phyloP scores from a whole-genome alignment of 2,888 invertebrate species.

The Rhimphoctona megacephalus region DNA sequence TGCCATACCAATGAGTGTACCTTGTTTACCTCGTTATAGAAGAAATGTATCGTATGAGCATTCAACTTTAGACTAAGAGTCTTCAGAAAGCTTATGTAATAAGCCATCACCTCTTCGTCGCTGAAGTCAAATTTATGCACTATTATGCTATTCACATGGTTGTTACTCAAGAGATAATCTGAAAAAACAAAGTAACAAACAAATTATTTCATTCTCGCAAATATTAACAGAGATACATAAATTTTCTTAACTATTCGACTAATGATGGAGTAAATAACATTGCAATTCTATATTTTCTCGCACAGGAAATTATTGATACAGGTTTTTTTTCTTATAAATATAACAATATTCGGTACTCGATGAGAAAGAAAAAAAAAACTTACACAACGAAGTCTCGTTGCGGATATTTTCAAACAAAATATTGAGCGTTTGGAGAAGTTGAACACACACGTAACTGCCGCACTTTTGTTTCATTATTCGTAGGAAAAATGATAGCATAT shows the following conservation, averaged over 20 bases:
- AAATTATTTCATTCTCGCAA: conserved; percentile 36
- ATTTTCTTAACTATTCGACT: too few species aligned
- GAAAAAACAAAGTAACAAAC: conserved; percentile 82
- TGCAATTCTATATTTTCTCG: background rate
- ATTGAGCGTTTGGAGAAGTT: conserved; percentile 98
- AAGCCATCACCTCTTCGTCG: conserved; percentile 99
- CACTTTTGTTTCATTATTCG: conserved; percentile 99
- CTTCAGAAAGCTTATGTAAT: conserved; percentile 99
- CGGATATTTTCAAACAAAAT: conserved; percentile 99
- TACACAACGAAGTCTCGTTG: conserved; percentile 99
- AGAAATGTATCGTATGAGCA: conserved; percentile 99
- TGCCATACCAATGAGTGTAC: conserved; percentile 72
- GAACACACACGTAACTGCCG: conserved; percentile 99
- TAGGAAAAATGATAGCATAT: conserved; percentile 99
- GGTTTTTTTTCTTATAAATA: background rate
- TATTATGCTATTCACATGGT: conserved; percentile 99
- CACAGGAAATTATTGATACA: background rate
- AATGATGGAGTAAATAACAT: background rate
- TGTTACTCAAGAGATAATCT: conserved; percentile 99
- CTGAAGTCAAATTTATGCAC: conserved; percentile 99
- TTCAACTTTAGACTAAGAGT: conserved; percentile 99
- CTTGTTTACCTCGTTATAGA: conserved; percentile 96
- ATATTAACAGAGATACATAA: background rate
- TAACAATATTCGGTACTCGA: background rate
- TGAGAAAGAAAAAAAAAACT: conserved; percentile 85